Evolutionary conservation across 30 jellyfish, hydroid and myxozoan species (phyloP).

Genomic region (Hydractinia echinata): DNA sequence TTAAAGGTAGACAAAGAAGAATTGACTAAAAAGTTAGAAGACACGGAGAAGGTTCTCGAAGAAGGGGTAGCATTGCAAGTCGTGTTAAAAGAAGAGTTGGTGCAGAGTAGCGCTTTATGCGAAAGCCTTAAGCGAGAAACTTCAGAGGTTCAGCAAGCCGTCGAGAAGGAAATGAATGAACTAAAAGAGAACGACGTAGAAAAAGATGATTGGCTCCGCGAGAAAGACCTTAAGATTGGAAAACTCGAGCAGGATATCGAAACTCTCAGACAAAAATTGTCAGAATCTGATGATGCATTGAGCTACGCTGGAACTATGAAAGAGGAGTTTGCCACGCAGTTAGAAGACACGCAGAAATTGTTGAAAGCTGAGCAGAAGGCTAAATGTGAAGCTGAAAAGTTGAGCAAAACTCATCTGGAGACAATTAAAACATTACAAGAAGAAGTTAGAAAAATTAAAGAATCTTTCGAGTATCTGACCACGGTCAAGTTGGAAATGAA

Average conservation of each 20-base stretch:
- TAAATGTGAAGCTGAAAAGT: neutral
- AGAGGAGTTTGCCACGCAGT: conserved; percentile 15
- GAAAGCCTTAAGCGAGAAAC: neutral
- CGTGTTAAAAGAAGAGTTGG: neutral
- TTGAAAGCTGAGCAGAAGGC: neutral
- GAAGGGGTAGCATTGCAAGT: neutral
- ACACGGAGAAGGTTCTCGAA: neutral
- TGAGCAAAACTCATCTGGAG: neutral
- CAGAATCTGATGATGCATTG: neutral
- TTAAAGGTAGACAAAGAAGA: neutral
- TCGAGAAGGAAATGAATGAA: neutral
- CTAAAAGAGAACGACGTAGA: neutral
- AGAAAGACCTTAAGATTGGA: neutral
- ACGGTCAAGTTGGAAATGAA: conserved; percentile 23
- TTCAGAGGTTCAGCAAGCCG: neutral
- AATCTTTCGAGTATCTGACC: conserved; percentile 12
- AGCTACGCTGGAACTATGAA: conserved; percentile 3
- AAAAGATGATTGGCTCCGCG: neutral
- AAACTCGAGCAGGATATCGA: neutral
- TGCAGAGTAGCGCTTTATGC: neutral
- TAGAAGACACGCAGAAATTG: neutral
- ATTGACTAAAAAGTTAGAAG: neutral
- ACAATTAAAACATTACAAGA: neutral
- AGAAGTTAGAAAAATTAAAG: conserved; percentile 15
- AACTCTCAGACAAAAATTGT: neutral